A percentile compares a stretch with the other conserved stretches of the same genome.
These are phyloP conservation scores for Holothuria scabra DNA, from an alignment of 53 echinoderm and acorn worm species.

Conservation along the genomic window DNA sequence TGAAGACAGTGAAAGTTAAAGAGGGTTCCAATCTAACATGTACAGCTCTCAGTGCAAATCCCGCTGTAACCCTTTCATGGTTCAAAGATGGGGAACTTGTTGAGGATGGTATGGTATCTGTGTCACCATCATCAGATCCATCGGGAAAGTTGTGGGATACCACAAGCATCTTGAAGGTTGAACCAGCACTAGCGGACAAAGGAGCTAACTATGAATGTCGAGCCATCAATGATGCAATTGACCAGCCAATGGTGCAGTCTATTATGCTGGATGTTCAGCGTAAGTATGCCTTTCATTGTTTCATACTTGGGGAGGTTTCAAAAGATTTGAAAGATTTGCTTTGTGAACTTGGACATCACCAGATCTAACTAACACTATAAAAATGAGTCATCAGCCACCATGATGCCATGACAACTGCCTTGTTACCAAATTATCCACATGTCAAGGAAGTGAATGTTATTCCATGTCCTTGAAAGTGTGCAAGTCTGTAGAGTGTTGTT, in stretches of 20 bases:
- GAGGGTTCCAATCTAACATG: conserved; percentile 70
- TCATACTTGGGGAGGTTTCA: too few species aligned
- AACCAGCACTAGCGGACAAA: conserved; percentile 67
- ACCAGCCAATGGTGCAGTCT: conserved; percentile 45
- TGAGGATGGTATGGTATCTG: conserved; percentile 44
- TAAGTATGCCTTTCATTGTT: conserved; percentile 49
- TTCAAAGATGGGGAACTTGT: conserved; percentile 39
- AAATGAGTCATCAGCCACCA: too few species aligned
- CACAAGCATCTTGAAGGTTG: conserved; percentile 62
- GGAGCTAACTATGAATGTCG: conserved; percentile 68
- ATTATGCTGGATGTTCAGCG: conserved; percentile 81
- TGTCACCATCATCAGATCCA: conserved; percentile 46
- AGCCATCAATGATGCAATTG: conserved; percentile 68
- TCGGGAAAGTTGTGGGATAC: conserved; percentile 78
- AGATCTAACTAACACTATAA: too few species aligned
- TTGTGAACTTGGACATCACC: too few species aligned
- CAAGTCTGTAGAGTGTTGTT: too few species aligned
- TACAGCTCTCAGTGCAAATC: conserved; percentile 75
- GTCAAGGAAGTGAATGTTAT: too few species aligned
- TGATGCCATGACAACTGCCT: too few species aligned
- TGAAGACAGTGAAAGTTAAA: conserved; percentile 58
- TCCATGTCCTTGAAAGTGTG: too few species aligned
- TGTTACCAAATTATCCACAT: too few species aligned
- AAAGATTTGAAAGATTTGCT: too few species aligned
- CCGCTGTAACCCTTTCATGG: conserved; percentile 71